A percentile compares a stretch with the other conserved stretches of the same genome.
Conservation (phyloP, 2,888 invertebrate species). For the Eupithecia subfuscata region DNA sequence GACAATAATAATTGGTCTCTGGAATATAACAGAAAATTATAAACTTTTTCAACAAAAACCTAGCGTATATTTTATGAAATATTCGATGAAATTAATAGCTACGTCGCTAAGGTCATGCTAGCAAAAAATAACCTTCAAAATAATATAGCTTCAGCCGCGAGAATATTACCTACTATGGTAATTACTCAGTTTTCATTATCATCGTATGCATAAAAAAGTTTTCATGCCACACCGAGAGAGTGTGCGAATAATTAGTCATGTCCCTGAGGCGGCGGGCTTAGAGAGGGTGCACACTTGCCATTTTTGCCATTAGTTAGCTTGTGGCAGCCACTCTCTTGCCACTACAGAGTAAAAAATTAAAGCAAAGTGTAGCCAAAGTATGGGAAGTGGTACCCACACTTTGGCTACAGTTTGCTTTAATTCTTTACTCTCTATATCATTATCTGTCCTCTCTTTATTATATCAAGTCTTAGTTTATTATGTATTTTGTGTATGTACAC, state of each 20-base stretch:
- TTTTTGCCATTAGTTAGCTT: background rate
- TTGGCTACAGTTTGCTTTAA: background rate
- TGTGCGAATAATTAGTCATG: slow-evolving; percentile 10
- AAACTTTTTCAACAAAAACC: background rate
- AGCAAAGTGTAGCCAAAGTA: too few relatives aligned
- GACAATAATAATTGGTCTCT: background rate
- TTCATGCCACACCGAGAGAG: slow-evolving; percentile 5
- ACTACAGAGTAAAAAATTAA: too few relatives aligned
- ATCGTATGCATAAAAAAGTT: slow-evolving; percentile 11
- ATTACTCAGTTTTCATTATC: slow-evolving; percentile 13
- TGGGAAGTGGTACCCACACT: too few relatives aligned
- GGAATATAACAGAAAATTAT: background rate
- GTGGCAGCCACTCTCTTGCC: background rate
- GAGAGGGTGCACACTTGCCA: background rate
- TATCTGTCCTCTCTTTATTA: too few relatives aligned
- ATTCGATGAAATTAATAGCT: background rate
- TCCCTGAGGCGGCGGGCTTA: background rate
- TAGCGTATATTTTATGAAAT: background rate
- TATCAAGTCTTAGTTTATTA: too few relatives aligned
- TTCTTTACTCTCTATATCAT: background rate
- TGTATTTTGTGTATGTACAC: too few relatives aligned
- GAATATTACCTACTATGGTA: background rate
- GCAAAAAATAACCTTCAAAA: background rate
- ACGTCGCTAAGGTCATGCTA: background rate
- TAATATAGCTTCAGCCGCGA: background rate